phyloP scores from a whole-genome alignment of 2,113 vertebrate genomes.

The Anguilla rostrata region DNA sequence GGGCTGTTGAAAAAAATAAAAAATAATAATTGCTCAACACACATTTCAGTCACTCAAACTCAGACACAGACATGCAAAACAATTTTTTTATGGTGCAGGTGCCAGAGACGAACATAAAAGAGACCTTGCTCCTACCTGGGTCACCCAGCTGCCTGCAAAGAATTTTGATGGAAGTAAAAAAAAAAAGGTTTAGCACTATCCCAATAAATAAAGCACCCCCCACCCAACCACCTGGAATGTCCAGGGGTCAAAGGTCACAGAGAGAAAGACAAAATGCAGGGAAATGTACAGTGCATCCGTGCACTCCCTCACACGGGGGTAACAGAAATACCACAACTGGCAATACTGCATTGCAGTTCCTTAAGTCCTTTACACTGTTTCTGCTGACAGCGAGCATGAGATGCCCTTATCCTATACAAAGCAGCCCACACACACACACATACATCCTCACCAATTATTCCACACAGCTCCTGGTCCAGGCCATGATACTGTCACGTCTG shows the following conservation, averaged over 20 bases:
- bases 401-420: not conserved
- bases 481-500: no score
- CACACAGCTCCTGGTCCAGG: no score
- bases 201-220: not conserved
- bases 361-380: not conserved
- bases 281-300: not conserved
- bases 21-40: not conserved
- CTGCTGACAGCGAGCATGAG: slow-evolving; percentile 32
- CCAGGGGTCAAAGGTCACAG: not conserved
- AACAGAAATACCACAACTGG: no score
- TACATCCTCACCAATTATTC: no score
- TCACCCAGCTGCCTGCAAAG: not conserved
- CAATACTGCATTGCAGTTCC: no score
- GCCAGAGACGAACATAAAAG: slow-evolving; percentile 18
- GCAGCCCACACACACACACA: no score
- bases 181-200: not conserved
- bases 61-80: not conserved
- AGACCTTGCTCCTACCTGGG: slow-evolving; percentile 17
- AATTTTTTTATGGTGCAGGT: slow-evolving; percentile 27
- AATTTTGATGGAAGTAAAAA: not conserved
- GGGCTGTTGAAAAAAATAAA: not conserved
- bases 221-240: not conserved
- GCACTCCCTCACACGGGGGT: no score
- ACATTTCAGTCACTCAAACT: not conserved
- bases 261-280: not conserved